These are phyloP conservation scores for Sarcophaga rosellei DNA, from an alignment of 2,888 invertebrate genomes.

Conservation along the genomic window DNA sequence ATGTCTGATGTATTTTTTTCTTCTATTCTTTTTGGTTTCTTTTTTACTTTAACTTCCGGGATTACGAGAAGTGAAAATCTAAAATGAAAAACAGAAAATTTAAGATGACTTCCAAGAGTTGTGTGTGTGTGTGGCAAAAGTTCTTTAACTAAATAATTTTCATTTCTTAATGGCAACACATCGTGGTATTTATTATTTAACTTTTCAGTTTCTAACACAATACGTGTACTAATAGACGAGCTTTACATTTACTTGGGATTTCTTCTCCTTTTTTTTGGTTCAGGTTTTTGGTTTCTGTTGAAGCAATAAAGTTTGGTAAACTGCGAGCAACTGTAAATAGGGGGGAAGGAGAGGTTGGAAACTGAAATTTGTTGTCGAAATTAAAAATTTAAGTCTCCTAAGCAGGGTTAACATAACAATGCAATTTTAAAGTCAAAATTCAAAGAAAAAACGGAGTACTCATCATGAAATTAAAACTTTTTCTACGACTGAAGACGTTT, in stretches of 20 bases:
- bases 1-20: background rate
- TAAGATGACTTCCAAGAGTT: constrained; percentile 11
- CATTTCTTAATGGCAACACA: constrained; percentile 2
- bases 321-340: too few species aligned
- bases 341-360: too few species aligned
- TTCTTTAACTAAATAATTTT: constrained; percentile 10
- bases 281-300: background rate
- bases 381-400: background rate
- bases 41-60: constrained; percentile 31
- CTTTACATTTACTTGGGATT: background rate
- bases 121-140: background rate
- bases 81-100: constrained; percentile 13
- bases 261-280: background rate
- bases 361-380: background rate
- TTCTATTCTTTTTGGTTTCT: background rate
- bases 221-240: background rate
- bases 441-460: background rate
- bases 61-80: background rate
- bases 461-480: background rate
- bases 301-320: too few species aligned
- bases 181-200: background rate
- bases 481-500: background rate
- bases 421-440: background rate
- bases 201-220: background rate
- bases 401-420: background rate